Conservation (phyloP, 2,113 vertebrate genomes). For the Taurulus bubalis region DNA sequence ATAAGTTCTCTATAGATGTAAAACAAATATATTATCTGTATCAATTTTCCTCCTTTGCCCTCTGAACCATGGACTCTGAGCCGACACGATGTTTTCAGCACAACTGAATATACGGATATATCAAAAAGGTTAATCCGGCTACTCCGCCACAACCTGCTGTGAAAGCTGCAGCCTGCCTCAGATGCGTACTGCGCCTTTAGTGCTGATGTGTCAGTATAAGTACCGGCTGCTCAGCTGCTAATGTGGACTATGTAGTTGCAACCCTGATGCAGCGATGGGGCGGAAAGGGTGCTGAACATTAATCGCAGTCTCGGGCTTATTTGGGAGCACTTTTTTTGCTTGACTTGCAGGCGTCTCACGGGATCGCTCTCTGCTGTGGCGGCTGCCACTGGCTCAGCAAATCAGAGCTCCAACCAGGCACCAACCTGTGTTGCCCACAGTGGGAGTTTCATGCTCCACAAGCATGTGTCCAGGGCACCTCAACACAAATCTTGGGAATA, state of each 20-base stretch:
- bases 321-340: slow-evolving; percentile 38
- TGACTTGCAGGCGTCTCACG: slow-evolving; percentile 24
- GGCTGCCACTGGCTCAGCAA: slow-evolving; percentile 21
- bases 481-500: not conserved
- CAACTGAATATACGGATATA: not conserved
- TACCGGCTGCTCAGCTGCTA: slow-evolving; percentile 7
- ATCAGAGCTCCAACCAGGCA: slow-evolving; percentile 33
- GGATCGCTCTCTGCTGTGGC: slow-evolving; percentile 13
- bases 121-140: not conserved
- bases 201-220: not conserved
- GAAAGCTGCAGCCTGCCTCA: not conserved
- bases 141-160: not conserved
- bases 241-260: not conserved
- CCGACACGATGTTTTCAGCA: slow-evolving; percentile 1
- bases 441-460: slow-evolving; percentile 23
- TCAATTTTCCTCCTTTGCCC: not conserved
- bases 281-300: slow-evolving; percentile 14
- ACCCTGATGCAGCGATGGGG: not conserved
- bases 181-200: not conserved
- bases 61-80: not conserved
- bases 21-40: not conserved
- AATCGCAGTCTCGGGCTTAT: slow-evolving; percentile 33
- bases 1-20: not conserved
- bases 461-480: slow-evolving; percentile 12
- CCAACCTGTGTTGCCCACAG: not conserved